phyloP scores from a whole-genome alignment of 2,113 vertebrate species.

The Pithys albifrons region DNA sequence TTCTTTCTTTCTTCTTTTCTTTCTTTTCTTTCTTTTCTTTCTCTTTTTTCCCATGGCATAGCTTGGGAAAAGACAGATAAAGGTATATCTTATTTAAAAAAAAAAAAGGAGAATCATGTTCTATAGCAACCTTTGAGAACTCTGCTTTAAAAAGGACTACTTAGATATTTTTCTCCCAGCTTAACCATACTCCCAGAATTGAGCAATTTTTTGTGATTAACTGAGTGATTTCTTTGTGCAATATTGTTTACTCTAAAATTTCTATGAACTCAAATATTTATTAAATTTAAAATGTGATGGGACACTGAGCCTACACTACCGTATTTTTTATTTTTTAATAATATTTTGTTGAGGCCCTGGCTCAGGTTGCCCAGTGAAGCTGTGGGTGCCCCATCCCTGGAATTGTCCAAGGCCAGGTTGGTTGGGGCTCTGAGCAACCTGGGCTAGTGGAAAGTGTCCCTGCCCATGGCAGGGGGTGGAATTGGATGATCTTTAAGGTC shows the following conservation, averaged over 20 bases:
- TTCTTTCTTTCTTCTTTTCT: too few relatives aligned
- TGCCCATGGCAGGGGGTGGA: not conserved
- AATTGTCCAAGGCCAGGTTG: too few relatives aligned
- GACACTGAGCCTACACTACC: not conserved
- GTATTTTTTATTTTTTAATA: not conserved
- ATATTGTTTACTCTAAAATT: too few relatives aligned
- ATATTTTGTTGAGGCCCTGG: not conserved
- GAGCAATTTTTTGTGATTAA: too few relatives aligned
- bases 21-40: not conserved
- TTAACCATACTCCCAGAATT: too few relatives aligned
- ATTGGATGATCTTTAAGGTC: not conserved
- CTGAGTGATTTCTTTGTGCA: too few relatives aligned
- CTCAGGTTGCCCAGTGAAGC: not conserved
- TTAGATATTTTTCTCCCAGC: too few relatives aligned
- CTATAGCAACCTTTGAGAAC: not conserved
- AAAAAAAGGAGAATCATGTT: not conserved
- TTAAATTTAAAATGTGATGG: not conserved
- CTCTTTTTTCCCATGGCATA: not conserved
- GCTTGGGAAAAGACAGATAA: not conserved
- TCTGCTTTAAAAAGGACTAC: too few relatives aligned
- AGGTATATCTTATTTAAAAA: not conserved
- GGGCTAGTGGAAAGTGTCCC: not conserved
- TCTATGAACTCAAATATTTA: too few relatives aligned
- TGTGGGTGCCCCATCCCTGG: not conserved
- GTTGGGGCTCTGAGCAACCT: not conserved